Conservation (phyloP, 2,888 invertebrate genomes). For the Dusona sp. region DNA sequence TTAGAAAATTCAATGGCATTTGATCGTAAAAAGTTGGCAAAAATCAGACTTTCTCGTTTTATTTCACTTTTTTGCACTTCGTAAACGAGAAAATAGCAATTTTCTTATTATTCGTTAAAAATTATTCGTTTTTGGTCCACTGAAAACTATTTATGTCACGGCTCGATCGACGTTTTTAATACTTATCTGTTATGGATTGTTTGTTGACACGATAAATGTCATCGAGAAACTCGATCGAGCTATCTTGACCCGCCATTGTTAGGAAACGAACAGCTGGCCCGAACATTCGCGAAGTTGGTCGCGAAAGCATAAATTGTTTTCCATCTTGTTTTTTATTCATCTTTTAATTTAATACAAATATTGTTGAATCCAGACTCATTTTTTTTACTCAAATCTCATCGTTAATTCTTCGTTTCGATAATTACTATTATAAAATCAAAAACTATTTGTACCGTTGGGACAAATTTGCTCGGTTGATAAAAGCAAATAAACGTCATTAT, state of each 20-base stretch:
- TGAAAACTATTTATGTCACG: slow-evolving; percentile 4
- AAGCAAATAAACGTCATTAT: not conserved
- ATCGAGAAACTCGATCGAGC: slow-evolving; percentile 42
- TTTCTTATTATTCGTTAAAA: not conserved
- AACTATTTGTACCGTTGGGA: not conserved
- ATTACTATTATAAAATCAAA: too few relatives aligned
- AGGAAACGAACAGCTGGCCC: slow-evolving; percentile 53
- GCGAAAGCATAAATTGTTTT: not conserved
- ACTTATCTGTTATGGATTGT: slow-evolving; percentile 52
- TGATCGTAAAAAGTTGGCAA: not conserved
- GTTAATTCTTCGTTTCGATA: too few relatives aligned
- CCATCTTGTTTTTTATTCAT: not conserved
- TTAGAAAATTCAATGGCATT: slow-evolving; percentile 53
- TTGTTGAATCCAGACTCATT: too few relatives aligned
- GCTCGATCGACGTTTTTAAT: slow-evolving; percentile 6
- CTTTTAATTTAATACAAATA: too few relatives aligned
- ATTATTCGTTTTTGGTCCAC: not conserved
- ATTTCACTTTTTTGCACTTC: not conserved
- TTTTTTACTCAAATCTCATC: too few relatives aligned
- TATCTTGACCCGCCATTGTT: slow-evolving; percentile 58
- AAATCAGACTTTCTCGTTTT: not conserved
- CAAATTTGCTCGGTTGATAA: not conserved
- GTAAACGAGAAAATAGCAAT: slow-evolving; percentile 5
- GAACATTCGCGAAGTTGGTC: slow-evolving; percentile 14
- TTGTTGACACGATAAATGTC: slow-evolving; percentile 72